Base-by-base conservation (phyloP, 2,113 vertebrate species). In the Rhinolophus ferrumequinum region DNA sequence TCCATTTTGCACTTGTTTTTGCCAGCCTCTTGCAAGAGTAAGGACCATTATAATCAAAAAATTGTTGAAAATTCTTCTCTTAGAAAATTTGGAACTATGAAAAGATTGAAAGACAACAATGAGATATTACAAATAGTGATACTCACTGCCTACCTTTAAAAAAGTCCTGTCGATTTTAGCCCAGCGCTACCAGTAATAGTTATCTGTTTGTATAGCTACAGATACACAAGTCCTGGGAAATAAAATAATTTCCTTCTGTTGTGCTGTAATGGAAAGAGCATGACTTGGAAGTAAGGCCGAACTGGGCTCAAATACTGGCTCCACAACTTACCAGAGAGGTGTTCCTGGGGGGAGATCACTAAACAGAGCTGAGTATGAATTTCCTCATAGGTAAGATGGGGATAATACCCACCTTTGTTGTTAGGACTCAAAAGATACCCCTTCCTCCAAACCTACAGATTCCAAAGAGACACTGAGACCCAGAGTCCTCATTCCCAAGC, bases 1-100 rank as follows among this genome's bases (percentile, higher is more conserved):
- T 95, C 38, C 11, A 70, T 19, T 85, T 70, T 80, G 62, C 62
- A 58, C 92, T 96, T 95, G 84, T 84, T 96, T 83, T 90, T 97
- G 30, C 50, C 66, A 58, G 54, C 28, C 92, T 88, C 73, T 87
- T 76, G 30, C 35, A 93, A 95, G 72, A 92, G 56, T 62, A 54
- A 94, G 14, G 24, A 76, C 22, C 14, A 60, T 82, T 89, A 85
- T 73, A 89, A 75, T 83, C 64, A 86, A 66, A 72, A 95, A 90
- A 93, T 60, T 80, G 94, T 35, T 77, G 73, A 96, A 94, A 86
- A 50, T 80, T 21, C 11, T 76, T 82, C 56, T 38, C 77, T 77
- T 82, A 82, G 41, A 86, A 88, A 97, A 93, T 67, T 33, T 35
- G 86, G 58, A 44, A 56, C 52, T n/a, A 5, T 90, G 33, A n/a